phyloP scores from a whole-genome alignment of 2,113 vertebrate species.

The Mastomys natalensis region DNA sequence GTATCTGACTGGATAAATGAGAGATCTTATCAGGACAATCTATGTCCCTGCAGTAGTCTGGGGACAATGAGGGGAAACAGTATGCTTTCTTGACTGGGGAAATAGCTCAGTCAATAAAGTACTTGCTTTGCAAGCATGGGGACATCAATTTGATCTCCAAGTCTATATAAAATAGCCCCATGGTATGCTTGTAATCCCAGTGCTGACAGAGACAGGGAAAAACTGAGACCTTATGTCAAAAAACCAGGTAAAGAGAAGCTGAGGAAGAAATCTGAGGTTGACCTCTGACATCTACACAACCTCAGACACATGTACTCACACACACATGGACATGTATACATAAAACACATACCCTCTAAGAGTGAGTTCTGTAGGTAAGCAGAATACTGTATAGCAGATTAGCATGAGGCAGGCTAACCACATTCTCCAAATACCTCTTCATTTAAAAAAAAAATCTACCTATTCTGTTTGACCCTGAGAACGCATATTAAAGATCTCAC shows the following conservation, averaged over 20 bases:
- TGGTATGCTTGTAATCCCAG: background rate
- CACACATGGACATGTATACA: background rate
- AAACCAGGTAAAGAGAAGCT: background rate
- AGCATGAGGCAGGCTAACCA: background rate
- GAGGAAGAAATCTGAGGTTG: background rate
- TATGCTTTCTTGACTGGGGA: background rate
- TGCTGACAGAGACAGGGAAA: too few relatives aligned
- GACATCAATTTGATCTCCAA: background rate
- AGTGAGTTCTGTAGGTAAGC: background rate
- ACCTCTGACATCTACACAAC: background rate
- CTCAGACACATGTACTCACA: background rate
- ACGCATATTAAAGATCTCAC: background rate
- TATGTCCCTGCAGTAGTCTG: background rate
- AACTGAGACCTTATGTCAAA: background rate
- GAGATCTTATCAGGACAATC: background rate
- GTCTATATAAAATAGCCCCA: background rate
- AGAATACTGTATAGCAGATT: background rate
- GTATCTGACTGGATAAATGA: background rate
- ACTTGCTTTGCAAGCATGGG: background rate
- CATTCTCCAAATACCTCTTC: background rate
- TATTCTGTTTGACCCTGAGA: background rate
- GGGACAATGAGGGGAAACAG: background rate
- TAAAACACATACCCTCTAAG: background rate
- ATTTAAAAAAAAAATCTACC: background rate
- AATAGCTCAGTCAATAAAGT: background rate